Conservation (phyloP, 2,888 invertebrate genomes). For the Andrena fulva region DNA sequence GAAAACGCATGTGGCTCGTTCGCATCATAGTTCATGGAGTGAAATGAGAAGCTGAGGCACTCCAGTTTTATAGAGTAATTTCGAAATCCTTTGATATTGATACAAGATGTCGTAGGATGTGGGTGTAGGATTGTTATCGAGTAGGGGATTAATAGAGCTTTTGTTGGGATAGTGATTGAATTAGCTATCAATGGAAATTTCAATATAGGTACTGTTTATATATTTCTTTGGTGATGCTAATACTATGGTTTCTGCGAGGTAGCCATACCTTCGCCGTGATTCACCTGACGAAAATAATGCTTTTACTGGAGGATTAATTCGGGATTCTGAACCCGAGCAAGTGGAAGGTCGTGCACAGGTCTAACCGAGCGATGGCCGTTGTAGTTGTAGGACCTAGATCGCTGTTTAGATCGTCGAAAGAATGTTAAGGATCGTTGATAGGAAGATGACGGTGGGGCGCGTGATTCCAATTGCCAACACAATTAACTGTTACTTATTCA, state of each 20-base stretch:
- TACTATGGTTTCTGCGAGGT: not conserved
- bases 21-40: not conserved
- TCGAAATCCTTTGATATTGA: no score
- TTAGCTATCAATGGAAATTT: no score
- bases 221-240: not conserved
- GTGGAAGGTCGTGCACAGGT: conserved; percentile 61
- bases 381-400: conserved; percentile 25
- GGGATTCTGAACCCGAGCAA: conserved; percentile 33
- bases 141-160: no score
- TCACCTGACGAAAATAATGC: conserved; percentile 43
- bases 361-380: conserved; percentile 20
- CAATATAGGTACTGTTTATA: not conserved
- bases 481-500: conserved; percentile 18
- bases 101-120: no score
- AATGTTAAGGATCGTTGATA: conserved; percentile 22
- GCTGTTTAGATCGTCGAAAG: conserved; percentile 15
- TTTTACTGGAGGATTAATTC: conserved; percentile 32
- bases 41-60: not conserved
- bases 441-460: not conserved
- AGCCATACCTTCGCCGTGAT: conserved; percentile 6
- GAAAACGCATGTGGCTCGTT: not conserved
- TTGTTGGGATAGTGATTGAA: no score
- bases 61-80: not conserved
- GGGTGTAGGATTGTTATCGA: no score
- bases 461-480: conserved; percentile 25